phyloP scores from a whole-genome alignment of 2,888 invertebrate species.

The Abrostola triplasia region DNA sequence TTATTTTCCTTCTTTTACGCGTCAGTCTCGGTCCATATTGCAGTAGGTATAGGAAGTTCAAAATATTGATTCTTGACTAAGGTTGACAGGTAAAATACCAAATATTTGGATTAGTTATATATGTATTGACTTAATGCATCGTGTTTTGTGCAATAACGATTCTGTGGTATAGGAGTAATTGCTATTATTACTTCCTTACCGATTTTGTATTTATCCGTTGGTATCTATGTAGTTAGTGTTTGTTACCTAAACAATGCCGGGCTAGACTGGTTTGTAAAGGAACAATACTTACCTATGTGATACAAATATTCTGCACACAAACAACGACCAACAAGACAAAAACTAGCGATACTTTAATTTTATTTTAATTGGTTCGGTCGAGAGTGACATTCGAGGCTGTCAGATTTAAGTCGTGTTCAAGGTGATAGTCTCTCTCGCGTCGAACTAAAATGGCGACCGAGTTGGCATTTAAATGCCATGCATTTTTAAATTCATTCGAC shows the following conservation, averaged over 20 bases:
- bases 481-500: slow-evolving; percentile 86
- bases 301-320: slow-evolving; percentile 42
- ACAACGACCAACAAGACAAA: slow-evolving; percentile 65
- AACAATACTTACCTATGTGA: slow-evolving; percentile 34
- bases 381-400: slow-evolving; percentile 87
- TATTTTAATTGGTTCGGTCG: slow-evolving; percentile 80
- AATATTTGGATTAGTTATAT: background rate
- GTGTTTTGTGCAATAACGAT: slow-evolving; percentile 18
- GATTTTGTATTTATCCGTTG: slow-evolving; percentile 7
- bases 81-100: background rate
- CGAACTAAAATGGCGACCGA: slow-evolving; percentile 84
- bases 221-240: slow-evolving; percentile 8
- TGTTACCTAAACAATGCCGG: slow-evolving; percentile 9
- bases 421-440: slow-evolving; percentile 85
- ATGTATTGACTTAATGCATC: slow-evolving; percentile 4
- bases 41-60: background rate
- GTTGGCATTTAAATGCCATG: slow-evolving; percentile 88
- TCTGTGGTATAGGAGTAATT: slow-evolving; percentile 22
- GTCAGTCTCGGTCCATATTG: background rate
- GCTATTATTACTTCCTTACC: slow-evolving; percentile 33
- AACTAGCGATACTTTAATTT: slow-evolving; percentile 76
- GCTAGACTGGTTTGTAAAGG: slow-evolving; percentile 23
- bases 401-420: slow-evolving; percentile 87
- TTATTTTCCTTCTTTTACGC: slow-evolving; percentile 18
- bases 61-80: slow-evolving; percentile 2